Evolutionary conservation across 1,140 invertebrate species (phyloP), one percentile per base, ranked within the genome.

Genomic region (Aplysia californica): DNA sequence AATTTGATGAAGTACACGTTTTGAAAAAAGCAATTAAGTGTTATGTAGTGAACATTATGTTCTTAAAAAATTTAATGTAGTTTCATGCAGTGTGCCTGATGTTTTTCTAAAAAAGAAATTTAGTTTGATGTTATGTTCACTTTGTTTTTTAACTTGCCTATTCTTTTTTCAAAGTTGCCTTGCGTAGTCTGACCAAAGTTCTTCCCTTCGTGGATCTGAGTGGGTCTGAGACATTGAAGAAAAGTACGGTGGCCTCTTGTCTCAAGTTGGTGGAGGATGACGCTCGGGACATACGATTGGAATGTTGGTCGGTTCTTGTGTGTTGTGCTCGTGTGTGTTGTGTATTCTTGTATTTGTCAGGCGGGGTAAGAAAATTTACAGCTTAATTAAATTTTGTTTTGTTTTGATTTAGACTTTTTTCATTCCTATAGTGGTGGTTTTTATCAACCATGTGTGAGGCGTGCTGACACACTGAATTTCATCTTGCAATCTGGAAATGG

Each of bases 211-310:
- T 70, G 26, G 68, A 70, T 35, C 20, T 70, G 10, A 21, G 36
- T 3, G 2, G 36, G n/a, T 5, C 26, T 20, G 2, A 56, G 18
- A 55, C 36, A 21, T 26, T 50, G 31, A n/a, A n/a, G n/a, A n/a
- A n/a, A n/a, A 6, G 1, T n/a, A 70, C 58, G 20, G 38, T 70
- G 10, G 35, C 1, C 29, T 55, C 41, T 35, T 33, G 44, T 35
- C 68, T 70, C n/a, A 33, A 73, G 26, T 38, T 61, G 31, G 10
- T 73, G n/a, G 21, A 36, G 21, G 59, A 75, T 75, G 39, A 38
- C 65, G 26, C 21, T n/a, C 26, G 66, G 10, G 31, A 44, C 55
- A 35, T 65, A 2, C 3, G 72, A 55, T 23, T 23, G 20, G 64
- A 50, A 5, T 67, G 39, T 35, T 66, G 72, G 59, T 67, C 33